Conservation (phyloP, 1,140 invertebrate species). For the Lepidurus apus region DNA sequence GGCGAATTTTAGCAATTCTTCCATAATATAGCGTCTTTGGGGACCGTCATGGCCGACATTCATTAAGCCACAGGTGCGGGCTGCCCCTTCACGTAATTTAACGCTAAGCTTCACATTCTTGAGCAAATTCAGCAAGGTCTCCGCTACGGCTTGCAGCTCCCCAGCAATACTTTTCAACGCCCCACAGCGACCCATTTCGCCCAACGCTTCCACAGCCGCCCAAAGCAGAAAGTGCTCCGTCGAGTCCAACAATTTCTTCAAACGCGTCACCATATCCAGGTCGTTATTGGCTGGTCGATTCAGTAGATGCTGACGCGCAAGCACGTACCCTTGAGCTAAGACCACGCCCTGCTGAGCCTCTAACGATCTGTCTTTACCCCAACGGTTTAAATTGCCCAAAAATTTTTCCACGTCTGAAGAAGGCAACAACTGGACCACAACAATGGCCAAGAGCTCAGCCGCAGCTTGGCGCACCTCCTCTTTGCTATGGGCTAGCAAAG, state of each 20-base stretch:
- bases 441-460: constrained; percentile 61
- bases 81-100: constrained; percentile 60
- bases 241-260: constrained; percentile 51
- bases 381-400: constrained; percentile 40
- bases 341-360: constrained; percentile 70
- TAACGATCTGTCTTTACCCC: constrained; percentile 47
- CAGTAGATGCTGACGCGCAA: constrained; percentile 50
- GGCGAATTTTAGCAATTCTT: constrained; percentile 43
- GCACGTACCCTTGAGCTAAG: constrained; percentile 58
- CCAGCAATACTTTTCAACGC: constrained; percentile 52
- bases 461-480: constrained; percentile 66
- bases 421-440: constrained; percentile 51
- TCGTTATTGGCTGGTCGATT: constrained; percentile 6
- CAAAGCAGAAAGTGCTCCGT: constrained; percentile 54
- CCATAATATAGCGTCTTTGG: constrained; percentile 60
- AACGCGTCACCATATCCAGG: constrained; percentile 25
- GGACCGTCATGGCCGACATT: constrained; percentile 70
- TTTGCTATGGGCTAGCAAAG: constrained; percentile 60
- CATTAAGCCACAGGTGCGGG: constrained; percentile 62
- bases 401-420: constrained; percentile 42
- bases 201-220: constrained; percentile 60
- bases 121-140: constrained; percentile 55
- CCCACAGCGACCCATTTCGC: constrained; percentile 60
- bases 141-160: constrained; percentile 42
- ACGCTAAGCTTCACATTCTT: constrained; percentile 54